Base-by-base conservation (phyloP, 2,797 vertebrate species). In the Megaceryle alcyon region DNA sequence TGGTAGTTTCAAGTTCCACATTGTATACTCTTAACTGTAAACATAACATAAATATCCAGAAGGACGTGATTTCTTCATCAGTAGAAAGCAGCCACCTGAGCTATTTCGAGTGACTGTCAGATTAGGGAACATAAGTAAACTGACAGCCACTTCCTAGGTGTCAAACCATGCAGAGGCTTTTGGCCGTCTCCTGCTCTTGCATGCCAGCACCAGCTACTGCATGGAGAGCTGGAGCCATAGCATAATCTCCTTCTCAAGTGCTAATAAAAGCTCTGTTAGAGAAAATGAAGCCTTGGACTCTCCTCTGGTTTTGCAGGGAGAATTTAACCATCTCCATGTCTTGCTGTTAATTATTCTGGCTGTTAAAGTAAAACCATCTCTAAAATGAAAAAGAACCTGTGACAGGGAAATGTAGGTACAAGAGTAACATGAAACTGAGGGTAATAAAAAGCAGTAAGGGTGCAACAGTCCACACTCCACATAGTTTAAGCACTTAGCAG, bases 91-190 rank as follows among this genome's bases (percentile, higher is more conserved):
- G 64, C 19, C 77, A 91, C 68, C 70, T 92, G 54, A 75, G 56
- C 73, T 95, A 96, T 95, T 88, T 92, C 94, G 86, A 95, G 92
- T 18, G 70, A 46, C 87, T 84, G 87, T 92, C 90, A 94, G 82
- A 90, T 95, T 86, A 94, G 76, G 60, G 57, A 84, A 31, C 44
- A 22, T 66, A 49, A 90, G 77, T 41, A 60, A 94, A 82, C 14
- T 86, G 96, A 96, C 89, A 88, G 86, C 39, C 77, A 86, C 88
- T 90, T 90, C 3, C 17, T 43, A 71, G 82, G 77, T 85, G 92
- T 85, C 90, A 96, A 95, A 86, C 11, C 31, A 53, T 12, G 56
- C 69, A 49, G 63, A 77, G 63, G 63, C 48, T 91, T 82, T 96
- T 94, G 90, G 94, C 91, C 88, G 91, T 4, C 83, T 66, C 56